Conservation (phyloP, 2,888 invertebrate genomes). For the Nomada fabriciana region DNA sequence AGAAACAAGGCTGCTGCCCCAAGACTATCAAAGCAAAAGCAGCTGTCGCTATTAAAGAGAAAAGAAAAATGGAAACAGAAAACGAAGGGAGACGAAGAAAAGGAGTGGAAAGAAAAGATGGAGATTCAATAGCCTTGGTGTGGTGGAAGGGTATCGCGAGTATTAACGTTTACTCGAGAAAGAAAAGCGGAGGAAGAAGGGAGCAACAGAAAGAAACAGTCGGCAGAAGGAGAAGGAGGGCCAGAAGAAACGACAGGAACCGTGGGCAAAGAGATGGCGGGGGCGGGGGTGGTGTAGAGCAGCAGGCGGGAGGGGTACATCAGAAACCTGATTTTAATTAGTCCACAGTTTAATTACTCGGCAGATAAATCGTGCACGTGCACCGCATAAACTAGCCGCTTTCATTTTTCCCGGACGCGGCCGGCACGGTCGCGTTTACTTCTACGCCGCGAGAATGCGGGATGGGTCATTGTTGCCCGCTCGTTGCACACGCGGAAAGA, state of each 20-base stretch:
- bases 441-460: slow-evolving; percentile 80
- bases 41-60: not conserved
- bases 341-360: slow-evolving; percentile 85
- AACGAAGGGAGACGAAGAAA: not conserved
- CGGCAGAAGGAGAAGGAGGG: slow-evolving; percentile 1
- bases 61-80: slow-evolving; percentile 22
- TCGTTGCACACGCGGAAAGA: slow-evolving; percentile 57
- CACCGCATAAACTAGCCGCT: slow-evolving; percentile 84
- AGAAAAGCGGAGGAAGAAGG: not conserved
- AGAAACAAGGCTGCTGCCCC: not conserved
- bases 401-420: slow-evolving; percentile 82
- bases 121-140: slow-evolving; percentile 39
- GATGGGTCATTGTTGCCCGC: slow-evolving; percentile 79
- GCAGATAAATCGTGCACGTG: slow-evolving; percentile 85
- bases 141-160: slow-evolving; percentile 12
- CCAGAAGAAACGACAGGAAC: slow-evolving; percentile 55
- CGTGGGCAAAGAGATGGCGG: slow-evolving; percentile 34
- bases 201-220: not conserved
- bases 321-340: slow-evolving; percentile 85
- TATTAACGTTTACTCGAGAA: slow-evolving; percentile 13
- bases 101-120: not conserved
- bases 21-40: not conserved
- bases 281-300: slow-evolving; percentile 47
- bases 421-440: slow-evolving; percentile 77
- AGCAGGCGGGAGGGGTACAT: slow-evolving; percentile 77